Evolutionary conservation across 2,888 invertebrate species (phyloP).

Genomic region (Agrotis ipsilon): DNA sequence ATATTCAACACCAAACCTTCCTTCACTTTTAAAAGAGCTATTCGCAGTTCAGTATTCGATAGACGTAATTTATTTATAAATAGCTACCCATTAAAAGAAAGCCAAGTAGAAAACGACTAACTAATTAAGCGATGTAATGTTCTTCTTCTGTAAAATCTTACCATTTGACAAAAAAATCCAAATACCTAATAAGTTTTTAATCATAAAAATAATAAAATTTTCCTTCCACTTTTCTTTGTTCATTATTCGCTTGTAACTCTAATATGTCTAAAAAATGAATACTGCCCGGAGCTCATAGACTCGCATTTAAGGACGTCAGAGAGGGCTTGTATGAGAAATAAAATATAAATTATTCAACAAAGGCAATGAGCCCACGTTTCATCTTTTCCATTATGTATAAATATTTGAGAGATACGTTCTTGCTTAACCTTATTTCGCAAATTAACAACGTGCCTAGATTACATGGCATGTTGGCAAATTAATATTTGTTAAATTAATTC

Average conservation of each 20-base stretch:
- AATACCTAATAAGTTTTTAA: constrained; percentile 49
- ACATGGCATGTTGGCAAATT: constrained; percentile 65
- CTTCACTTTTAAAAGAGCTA: neutral
- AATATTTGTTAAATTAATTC: constrained; percentile 62
- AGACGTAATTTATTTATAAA: neutral
- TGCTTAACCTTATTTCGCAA: constrained; percentile 79
- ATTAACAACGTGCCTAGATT: constrained; percentile 76
- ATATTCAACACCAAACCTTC: constrained; percentile 1
- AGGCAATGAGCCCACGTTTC: constrained; percentile 82
- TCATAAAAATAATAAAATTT: constrained; percentile 55
- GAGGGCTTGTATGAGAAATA: constrained; percentile 78
- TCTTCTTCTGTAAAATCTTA: constrained; percentile 25
- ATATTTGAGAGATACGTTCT: constrained; percentile 77
- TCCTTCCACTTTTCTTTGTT: constrained; percentile 62
- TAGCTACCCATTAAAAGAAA: neutral
- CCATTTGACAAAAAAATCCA: constrained; percentile 43
- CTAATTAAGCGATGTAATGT: neutral
- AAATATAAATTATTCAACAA: constrained; percentile 88
- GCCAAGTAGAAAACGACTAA: neutral
- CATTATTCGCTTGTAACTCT: constrained; percentile 60
- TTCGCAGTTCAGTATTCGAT: neutral
- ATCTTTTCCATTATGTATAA: constrained; percentile 83
- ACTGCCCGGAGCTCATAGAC: constrained; percentile 74
- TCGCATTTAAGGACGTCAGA: constrained; percentile 73
- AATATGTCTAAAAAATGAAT: constrained; percentile 73